Percentiles rank a stretch among this genome's conserved stretches.
phyloP scores from a whole-genome alignment of 2,888 invertebrate species.

The Eurois occulta region DNA sequence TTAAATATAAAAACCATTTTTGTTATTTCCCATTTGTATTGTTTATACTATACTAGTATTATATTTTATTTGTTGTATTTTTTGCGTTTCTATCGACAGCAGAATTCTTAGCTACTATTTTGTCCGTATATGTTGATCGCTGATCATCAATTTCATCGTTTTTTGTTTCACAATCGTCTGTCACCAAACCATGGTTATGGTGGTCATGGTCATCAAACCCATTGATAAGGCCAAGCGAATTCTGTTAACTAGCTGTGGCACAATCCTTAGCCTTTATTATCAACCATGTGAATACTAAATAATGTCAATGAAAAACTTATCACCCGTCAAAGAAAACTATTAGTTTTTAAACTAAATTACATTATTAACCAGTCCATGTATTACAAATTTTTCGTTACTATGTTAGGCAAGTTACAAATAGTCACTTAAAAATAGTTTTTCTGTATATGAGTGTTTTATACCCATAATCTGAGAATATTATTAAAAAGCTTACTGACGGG shows the following conservation, averaged over 20 bases:
- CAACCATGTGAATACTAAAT: conserved; percentile 51
- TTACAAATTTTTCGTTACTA: background rate
- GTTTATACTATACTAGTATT: background rate
- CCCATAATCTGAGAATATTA: background rate
- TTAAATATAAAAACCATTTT: background rate
- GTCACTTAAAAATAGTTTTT: background rate
- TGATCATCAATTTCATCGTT: conserved; percentile 27
- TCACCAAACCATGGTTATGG: too few relatives aligned
- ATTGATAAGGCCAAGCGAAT: conserved; percentile 71
- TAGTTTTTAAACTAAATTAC: background rate
- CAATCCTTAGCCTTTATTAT: conserved; percentile 66
- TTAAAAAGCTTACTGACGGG: background rate
- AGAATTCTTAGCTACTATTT: conserved; percentile 19
- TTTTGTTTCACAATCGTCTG: conserved; percentile 24
- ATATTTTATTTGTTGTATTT: background rate
- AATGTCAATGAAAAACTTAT: conserved; percentile 6
- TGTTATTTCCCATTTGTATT: background rate
- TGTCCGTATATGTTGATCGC: conserved; percentile 16
- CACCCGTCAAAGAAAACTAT: background rate
- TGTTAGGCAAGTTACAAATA: background rate
- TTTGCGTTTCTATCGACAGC: conserved; percentile 17
- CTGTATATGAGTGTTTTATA: background rate
- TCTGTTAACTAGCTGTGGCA: conserved; percentile 73
- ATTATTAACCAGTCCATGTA: conserved; percentile 7
- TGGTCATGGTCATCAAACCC: conserved; percentile 27